phyloP scores from a whole-genome alignment of 2,797 vertebrate species.

The Eulemur coronatus region DNA sequence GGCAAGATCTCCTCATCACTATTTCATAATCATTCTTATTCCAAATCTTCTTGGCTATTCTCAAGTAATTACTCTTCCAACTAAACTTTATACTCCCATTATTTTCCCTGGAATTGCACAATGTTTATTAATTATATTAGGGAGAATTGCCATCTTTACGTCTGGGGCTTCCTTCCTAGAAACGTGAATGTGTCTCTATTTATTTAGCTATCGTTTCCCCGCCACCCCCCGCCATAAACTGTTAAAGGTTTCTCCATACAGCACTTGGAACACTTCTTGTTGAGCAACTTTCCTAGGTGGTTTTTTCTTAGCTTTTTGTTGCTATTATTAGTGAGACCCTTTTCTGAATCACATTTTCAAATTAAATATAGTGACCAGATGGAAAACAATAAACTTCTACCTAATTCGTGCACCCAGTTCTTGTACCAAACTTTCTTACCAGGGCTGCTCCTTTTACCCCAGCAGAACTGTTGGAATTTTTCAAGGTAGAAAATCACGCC shows the following conservation, averaged over 20 bases:
- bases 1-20: not conserved
- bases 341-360: not conserved
- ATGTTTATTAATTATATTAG: not conserved
- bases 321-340: not conserved
- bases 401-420: not conserved
- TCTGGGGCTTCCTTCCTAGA: not conserved
- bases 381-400: not conserved
- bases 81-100: not conserved
- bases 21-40: not conserved
- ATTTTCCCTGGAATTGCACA: not conserved
- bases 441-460: rapidly evolving
- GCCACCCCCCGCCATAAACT: not conserved
- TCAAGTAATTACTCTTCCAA: not conserved
- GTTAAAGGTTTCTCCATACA: not conserved
- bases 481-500: not conserved
- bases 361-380: not conserved
- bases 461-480: not conserved
- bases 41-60: not conserved
- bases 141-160: not conserved
- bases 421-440: not conserved
- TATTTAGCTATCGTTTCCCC: not conserved
- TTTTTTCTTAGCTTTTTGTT: not conserved
- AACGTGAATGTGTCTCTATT: not conserved
- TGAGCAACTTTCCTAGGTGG: not conserved
- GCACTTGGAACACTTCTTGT: not conserved